Evolutionary conservation across 2,797 vertebrate species (phyloP), one percentile per base, ranked within the genome.

Genomic region (Pipistrellus nathusii): DNA sequence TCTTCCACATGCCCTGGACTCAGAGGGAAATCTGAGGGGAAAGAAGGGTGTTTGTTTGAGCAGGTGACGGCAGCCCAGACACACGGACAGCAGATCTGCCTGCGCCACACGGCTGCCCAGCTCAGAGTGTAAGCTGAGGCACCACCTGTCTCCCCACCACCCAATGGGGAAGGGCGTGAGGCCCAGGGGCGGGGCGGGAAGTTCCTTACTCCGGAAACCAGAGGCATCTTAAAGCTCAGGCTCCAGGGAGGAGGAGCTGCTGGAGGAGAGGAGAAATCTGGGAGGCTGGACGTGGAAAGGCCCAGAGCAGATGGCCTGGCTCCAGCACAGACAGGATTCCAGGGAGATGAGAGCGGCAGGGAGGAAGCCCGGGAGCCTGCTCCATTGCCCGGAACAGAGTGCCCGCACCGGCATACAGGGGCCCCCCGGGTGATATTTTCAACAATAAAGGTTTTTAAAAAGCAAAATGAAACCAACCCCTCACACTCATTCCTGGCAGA

Each of bases 361-460:
- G 53, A 32, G 41, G 62, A 18, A 44, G 11, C 20, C 30, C 0
- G 7, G 62, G 62, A 25, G 4, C n/a, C 41, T 57, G 27, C 46
- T 17, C 0, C 0, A 20, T 0, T 6, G 0, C 21, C 51, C 41
- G 59, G 55, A 68, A 27, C 18, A 21, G n/a, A 7, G 72, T 5
- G 23, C 21, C 68, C 25, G 20, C 38, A 0, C 55, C 3, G 25
- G 13, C 6, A 41, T 5, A 27, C 14, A 53, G 69, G 57, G 69
- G 27, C 4, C 44, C 11, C 0, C 64, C 0, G 1, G 1, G 23
- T 9, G 8, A 59, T 59, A 59, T 59, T 59, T 59, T 57, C 57
- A 59, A 30, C 57, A 59, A 59, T 59, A 27, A 59, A 59, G 11
- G 14, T 59, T 12, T 77, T 51, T 18, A 53, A 53, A 25, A 78